Percentiles rank a stretch among this genome's conserved stretches.
Evolutionary conservation across 2,888 invertebrate species (phyloP).

Genomic region (Dione juno): DNA sequence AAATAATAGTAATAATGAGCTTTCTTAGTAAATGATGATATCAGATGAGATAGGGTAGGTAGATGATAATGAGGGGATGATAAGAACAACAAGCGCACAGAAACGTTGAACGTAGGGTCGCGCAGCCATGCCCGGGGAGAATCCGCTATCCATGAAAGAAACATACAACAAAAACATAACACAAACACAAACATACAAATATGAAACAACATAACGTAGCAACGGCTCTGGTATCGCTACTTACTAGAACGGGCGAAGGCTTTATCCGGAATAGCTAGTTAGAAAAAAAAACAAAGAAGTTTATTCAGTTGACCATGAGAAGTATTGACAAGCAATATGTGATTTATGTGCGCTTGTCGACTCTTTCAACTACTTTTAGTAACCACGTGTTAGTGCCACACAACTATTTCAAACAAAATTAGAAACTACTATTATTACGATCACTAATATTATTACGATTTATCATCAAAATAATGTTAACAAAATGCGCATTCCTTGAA

Average conservation of each 20-base stretch:
- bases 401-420: constrained; percentile 51
- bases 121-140: constrained; percentile 80
- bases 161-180: constrained; percentile 42
- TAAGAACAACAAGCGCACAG: constrained; percentile 83
- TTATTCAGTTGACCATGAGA: constrained; percentile 59
- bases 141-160: constrained; percentile 53
- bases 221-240: constrained; percentile 85
- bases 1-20: not conserved
- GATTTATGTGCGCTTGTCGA: constrained; percentile 82
- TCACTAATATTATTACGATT: constrained; percentile 48
- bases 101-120: constrained; percentile 73
- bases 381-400: constrained; percentile 74
- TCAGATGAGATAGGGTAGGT: constrained; percentile 40
- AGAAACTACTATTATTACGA: constrained; percentile 46
- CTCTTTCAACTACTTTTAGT: constrained; percentile 58
- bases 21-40: constrained; percentile 36
- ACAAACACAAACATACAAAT: constrained; percentile 48
- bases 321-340: constrained; percentile 67
- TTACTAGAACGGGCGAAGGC: constrained; percentile 99
- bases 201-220: constrained; percentile 72
- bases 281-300: constrained; percentile 76
- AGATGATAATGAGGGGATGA: constrained; percentile 61
- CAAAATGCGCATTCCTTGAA: constrained; percentile 53
- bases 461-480: constrained; percentile 46
- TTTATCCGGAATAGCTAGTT: constrained; percentile 99